phyloP scores from a whole-genome alignment of 2,113 vertebrate genomes.

The Eonycteris spelaea region DNA sequence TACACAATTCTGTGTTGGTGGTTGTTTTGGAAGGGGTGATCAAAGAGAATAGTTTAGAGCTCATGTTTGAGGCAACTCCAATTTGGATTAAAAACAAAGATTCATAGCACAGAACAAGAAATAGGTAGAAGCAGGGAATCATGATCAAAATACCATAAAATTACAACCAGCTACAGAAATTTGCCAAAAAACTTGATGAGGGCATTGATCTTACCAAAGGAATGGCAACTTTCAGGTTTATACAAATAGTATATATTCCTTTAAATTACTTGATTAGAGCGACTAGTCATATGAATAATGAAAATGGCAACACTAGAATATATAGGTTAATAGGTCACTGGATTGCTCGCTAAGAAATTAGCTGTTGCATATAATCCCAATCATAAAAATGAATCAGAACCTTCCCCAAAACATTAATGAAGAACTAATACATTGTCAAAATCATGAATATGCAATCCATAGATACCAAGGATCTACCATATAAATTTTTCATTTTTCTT shows the following conservation, averaged over 20 bases:
- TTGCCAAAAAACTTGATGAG: background rate
- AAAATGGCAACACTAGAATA: background rate
- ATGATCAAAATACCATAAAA: background rate
- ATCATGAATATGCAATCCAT: background rate
- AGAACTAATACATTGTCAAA: background rate
- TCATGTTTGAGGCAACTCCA: background rate
- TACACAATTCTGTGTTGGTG: background rate
- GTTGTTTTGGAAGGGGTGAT: background rate
- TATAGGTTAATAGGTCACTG: background rate
- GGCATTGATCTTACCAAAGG: background rate
- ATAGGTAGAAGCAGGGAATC: background rate
- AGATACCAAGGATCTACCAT: no score
- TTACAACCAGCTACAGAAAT: background rate
- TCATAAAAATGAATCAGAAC: background rate
- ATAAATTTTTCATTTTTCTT: background rate
- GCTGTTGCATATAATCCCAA: background rate
- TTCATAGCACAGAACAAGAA: background rate
- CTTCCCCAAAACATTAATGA: background rate
- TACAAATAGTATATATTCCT: background rate
- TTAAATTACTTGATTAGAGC: background rate
- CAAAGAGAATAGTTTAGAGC: background rate
- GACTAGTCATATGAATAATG: background rate
- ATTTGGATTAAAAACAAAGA: background rate
- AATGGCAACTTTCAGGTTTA: background rate
- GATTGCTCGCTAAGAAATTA: background rate